These are phyloP conservation scores for Antitype chi DNA, from an alignment of 2,888 invertebrate species.

Conservation along the genomic window DNA sequence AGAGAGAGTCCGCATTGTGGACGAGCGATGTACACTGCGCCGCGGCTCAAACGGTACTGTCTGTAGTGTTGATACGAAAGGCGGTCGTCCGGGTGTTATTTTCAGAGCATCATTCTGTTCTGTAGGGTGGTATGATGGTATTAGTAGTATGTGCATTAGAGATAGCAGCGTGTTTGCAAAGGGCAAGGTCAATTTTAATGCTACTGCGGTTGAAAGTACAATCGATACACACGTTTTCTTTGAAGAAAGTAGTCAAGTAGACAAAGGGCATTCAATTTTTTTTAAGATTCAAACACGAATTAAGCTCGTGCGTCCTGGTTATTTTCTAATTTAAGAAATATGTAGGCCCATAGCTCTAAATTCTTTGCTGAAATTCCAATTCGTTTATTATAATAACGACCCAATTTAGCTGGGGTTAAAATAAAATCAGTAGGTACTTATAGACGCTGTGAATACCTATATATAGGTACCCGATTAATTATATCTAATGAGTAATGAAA, in stretches of 20 bases:
- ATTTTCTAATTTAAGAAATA: neutral
- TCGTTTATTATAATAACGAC: neutral
- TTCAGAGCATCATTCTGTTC: constrained; percentile 59
- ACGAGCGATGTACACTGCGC: constrained; percentile 68
- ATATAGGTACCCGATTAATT: neutral
- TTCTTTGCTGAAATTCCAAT: constrained; percentile 2
- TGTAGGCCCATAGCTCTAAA: neutral
- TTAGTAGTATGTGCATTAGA: neutral
- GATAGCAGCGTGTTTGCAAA: constrained; percentile 23
- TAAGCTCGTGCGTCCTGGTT: neutral
- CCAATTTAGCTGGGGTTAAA: neutral
- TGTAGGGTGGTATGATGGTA: constrained; percentile 7
- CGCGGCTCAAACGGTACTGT: constrained; percentile 67
- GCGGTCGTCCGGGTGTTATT: constrained; percentile 63
- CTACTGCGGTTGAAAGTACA: constrained; percentile 2
- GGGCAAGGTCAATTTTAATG: constrained; percentile 45
- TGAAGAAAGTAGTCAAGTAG: constrained; percentile 2
- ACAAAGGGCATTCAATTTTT: neutral
- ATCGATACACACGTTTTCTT: constrained; percentile 13
- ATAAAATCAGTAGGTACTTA: neutral
- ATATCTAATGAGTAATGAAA: neutral
- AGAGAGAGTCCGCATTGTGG: constrained; percentile 76
- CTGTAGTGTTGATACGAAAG: constrained; percentile 32
- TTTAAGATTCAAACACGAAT: neutral
- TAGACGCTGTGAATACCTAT: neutral